These are phyloP conservation scores for Anarrhichthys ocellatus DNA, from an alignment of 2,113 vertebrate species.

Conservation along the genomic window DNA sequence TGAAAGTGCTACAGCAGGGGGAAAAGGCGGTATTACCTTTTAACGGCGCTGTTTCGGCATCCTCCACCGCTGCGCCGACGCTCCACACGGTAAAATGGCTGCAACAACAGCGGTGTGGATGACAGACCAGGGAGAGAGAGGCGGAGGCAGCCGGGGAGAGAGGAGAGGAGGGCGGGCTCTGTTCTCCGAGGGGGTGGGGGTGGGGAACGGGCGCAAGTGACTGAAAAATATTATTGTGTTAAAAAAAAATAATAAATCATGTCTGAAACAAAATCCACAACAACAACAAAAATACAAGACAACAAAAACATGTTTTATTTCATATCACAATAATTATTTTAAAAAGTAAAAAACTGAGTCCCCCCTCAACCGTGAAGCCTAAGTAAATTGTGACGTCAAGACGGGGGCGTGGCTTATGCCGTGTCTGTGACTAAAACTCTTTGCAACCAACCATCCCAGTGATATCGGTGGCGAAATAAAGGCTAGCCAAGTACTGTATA, in stretches of 20 bases:
- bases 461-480: background rate
- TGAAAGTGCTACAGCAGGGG: no score
- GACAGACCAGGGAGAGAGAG: constrained; percentile 59
- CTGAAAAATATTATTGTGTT: constrained; percentile 1
- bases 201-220: background rate
- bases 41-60: constrained; percentile 61
- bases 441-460: background rate
- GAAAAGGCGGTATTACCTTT: constrained; percentile 62
- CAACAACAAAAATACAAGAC: background rate
- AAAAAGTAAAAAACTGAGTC: no score
- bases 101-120: constrained; percentile 73
- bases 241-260: background rate
- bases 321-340: background rate
- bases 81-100: constrained; percentile 79
- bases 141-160: constrained; percentile 67
- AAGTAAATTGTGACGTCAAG: background rate
- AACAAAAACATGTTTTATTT: background rate
- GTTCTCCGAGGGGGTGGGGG: constrained; percentile 59
- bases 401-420: constrained; percentile 3
- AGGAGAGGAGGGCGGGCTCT: constrained; percentile 66
- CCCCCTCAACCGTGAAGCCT: background rate
- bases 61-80: constrained; percentile 63
- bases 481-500: background rate
- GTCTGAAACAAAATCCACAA: background rate
- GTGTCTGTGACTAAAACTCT: no score